phyloP scores from a whole-genome alignment of 37 sponge, comb jelly and placozoan genomes.

The Diacarnus erythraeanus region DNA sequence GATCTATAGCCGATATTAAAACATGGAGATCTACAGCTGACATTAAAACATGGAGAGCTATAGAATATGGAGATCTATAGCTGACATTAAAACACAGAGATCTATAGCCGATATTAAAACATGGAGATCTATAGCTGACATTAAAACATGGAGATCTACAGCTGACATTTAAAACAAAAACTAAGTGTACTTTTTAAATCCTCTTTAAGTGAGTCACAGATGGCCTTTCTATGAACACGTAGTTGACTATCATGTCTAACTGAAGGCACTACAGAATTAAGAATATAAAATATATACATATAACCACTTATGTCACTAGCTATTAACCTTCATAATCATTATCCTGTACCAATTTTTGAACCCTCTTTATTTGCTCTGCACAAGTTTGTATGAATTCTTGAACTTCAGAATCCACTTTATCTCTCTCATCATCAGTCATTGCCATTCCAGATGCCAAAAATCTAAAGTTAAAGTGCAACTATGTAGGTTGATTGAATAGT shows the following conservation, averaged over 20 bases:
- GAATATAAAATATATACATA: background rate
- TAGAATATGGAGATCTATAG: too few relatives aligned
- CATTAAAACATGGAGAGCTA: too few relatives aligned
- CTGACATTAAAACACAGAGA: too few relatives aligned
- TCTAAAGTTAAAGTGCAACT: background rate
- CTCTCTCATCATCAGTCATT: conserved; percentile 76
- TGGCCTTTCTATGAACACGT: conserved; percentile 15
- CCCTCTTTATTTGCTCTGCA: conserved; percentile 31
- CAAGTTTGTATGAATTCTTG: conserved; percentile 66
- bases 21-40: too few relatives aligned
- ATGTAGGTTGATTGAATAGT: background rate
- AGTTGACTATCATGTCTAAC: conserved; percentile 21
- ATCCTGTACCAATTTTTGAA: conserved; percentile 28
- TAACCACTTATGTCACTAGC: too few relatives aligned
- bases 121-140: too few relatives aligned
- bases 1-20: too few relatives aligned
- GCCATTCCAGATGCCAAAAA: background rate
- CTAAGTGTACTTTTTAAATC: conserved; percentile 52
- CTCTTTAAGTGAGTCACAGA: conserved; percentile 34
- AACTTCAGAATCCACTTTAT: conserved; percentile 66
- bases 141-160: too few relatives aligned
- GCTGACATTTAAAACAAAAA: too few relatives aligned
- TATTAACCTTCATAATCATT: too few relatives aligned
- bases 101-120: too few relatives aligned
- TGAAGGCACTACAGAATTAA: too few relatives aligned